Percentiles rank a stretch among this genome's conserved stretches.
Evolutionary conservation across 1,140 invertebrate species (phyloP).

Genomic region (Drosophila ironensis): DNA sequence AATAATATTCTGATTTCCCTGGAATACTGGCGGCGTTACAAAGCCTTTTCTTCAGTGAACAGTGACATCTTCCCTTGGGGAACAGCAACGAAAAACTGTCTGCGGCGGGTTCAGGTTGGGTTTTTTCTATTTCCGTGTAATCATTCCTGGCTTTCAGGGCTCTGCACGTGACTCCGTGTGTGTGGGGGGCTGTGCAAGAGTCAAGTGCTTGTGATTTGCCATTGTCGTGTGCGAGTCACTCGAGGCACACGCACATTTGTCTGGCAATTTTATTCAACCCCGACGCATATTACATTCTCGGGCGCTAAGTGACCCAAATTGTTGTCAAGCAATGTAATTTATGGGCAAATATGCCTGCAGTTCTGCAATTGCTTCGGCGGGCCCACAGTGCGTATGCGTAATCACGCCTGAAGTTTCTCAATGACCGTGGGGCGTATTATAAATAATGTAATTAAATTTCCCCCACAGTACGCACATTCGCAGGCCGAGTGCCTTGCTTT

Average conservation of each 20-base stretch:
- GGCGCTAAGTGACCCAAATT: constrained; percentile 73
- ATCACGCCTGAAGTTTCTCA: constrained; percentile 9
- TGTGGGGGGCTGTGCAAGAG: constrained; percentile 46
- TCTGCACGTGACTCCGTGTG: constrained; percentile 9
- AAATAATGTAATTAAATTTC: constrained; percentile 76
- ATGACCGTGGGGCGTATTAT: constrained; percentile 30
- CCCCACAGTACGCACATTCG: constrained; percentile 32
- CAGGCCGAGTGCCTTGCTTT: constrained; percentile 20
- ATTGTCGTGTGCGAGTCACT: constrained; percentile 57
- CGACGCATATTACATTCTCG: constrained; percentile 65
- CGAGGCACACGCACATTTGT: constrained; percentile 41
- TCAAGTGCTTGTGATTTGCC: constrained; percentile 51
- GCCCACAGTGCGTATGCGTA: constrained; percentile 61
- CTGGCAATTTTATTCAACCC: constrained; percentile 63
- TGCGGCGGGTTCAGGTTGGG: neutral
- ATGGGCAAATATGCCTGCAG: constrained; percentile 7
- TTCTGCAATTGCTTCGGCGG: no score
- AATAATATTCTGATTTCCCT: neutral
- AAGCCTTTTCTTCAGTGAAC: constrained; percentile 10
- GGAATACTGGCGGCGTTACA: neutral
- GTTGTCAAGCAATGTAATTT: constrained; percentile 44
- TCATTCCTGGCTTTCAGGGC: constrained; percentile 37
- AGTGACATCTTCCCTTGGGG: constrained; percentile 9
- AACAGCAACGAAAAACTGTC: neutral
- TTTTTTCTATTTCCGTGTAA: constrained; percentile 36